A percentile compares a stretch with the other conserved stretches of the same genome.
phyloP scores from a whole-genome alignment of 2,888 invertebrate species.

The Drosophila meridiana region DNA sequence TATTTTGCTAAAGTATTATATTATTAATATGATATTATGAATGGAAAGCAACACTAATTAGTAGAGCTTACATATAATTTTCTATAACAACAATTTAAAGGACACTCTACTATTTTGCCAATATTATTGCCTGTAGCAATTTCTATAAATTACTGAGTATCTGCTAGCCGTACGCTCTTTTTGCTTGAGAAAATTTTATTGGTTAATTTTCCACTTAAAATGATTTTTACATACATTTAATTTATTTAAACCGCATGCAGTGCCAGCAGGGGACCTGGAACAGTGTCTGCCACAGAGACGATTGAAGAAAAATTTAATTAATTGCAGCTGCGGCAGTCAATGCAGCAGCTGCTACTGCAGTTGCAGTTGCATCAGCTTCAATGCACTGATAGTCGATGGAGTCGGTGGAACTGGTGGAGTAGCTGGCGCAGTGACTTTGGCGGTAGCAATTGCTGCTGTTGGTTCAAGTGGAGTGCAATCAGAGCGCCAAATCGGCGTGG shows the following conservation, averaged over 20 bases:
- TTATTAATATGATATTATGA: too few species aligned
- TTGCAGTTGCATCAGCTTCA: constrained; percentile 27
- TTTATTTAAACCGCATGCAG: constrained; percentile 70
- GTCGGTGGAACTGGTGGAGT: constrained; percentile 7
- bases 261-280: constrained; percentile 16
- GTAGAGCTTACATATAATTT: too few species aligned
- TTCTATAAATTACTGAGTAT: background rate
- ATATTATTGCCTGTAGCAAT: background rate
- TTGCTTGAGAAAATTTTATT: background rate
- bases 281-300: constrained; percentile 15
- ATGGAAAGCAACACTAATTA: too few species aligned
- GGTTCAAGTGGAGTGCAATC: constrained; percentile 67
- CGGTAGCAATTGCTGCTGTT: constrained; percentile 15
- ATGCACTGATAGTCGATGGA: constrained; percentile 10
- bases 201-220: constrained; percentile 51
- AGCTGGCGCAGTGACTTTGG: constrained; percentile 1
- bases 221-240: constrained; percentile 62
- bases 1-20: too few species aligned
- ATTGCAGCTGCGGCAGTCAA: constrained; percentile 58
- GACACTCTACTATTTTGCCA: too few species aligned
- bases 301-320: constrained; percentile 74
- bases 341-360: constrained; percentile 9
- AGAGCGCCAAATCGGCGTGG: constrained; percentile 76
- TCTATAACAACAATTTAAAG: background rate
- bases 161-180: background rate